phyloP scores from a whole-genome alignment of 2,797 vertebrate species.

The Microctenopoma lineatum region DNA sequence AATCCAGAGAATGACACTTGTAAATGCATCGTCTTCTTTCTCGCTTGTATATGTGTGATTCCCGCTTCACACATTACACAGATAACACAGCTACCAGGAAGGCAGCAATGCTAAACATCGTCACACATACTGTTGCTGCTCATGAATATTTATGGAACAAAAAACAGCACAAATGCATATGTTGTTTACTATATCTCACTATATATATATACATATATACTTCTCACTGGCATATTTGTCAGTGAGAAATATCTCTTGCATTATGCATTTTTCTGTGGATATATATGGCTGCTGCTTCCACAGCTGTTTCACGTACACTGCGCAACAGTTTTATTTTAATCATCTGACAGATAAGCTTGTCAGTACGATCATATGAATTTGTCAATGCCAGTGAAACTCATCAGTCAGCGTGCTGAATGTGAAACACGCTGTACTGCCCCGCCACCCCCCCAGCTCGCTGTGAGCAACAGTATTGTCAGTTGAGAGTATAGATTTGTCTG shows the following conservation, averaged over 20 bases:
- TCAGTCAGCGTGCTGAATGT: conserved; percentile 37
- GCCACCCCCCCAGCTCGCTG: neutral
- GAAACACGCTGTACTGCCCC: neutral
- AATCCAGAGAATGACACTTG: conserved; percentile 12
- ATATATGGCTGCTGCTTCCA: conserved; percentile 20
- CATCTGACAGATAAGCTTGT: conserved; percentile 23
- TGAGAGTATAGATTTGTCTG: conserved; percentile 4
- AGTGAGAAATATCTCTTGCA: conserved; percentile 35
- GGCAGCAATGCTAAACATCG: conserved; percentile 24
- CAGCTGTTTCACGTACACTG: conserved; percentile 35
- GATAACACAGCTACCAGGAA: conserved; percentile 22
- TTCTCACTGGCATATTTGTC: conserved; percentile 45
- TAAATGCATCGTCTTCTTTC: conserved; percentile 21
- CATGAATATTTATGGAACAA: conserved; percentile 59
- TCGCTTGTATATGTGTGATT: conserved; percentile 43
- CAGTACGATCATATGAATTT: conserved; percentile 18
- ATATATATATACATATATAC: conserved; percentile 16
- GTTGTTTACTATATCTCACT: conserved; percentile 43
- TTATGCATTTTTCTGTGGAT: conserved; percentile 46
- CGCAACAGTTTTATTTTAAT: conserved; percentile 41
- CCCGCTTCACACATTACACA: conserved; percentile 26
- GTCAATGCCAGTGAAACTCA: conserved; percentile 23
- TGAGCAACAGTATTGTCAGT: conserved; percentile 22
- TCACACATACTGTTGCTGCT: neutral
- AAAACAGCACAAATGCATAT: conserved; percentile 19